Base-by-base conservation (phyloP, 1,140 invertebrate species). In the Megalonaias nervosa region DNA sequence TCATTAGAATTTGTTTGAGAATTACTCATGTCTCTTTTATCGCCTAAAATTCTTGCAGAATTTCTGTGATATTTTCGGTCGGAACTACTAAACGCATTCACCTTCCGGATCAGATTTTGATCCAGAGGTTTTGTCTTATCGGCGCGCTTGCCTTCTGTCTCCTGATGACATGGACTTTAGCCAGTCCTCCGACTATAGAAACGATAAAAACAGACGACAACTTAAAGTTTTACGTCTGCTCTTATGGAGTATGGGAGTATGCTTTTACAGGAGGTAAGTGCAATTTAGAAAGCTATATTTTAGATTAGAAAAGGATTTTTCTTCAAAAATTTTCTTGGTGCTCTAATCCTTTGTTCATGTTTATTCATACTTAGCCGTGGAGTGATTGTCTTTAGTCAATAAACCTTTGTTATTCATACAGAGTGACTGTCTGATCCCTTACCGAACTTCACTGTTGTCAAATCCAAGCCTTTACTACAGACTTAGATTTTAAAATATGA, bases 31-130 rank as follows among this genome's bases (percentile, higher is more conserved):
- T 9, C 38, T 48, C 38, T 48, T 48, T 48, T 48, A 31, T 48
- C 9, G 38, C 38, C 38, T 48, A 6, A 6, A 48, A 6, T 70
- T 81, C 71, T 91, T 92, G 5, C 90, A 97, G 96, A 84, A 97
- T 98, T 55, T 98, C 96, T 0, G 91, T 97, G 65, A 98, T 97
- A 19, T 98, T 97, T 91, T 94, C 96, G n/a, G 96, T 97, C 0
- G 97, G 97, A 88, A 97, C 96, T 31, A 95, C 96, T 0, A 96
- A 97, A 83, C 97, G 97, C 89, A 93, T 98, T 21, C 97, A 97
- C 85, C 91, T 98, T 38, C 97, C 97, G 2, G 97, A 98, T 90
- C 84, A 96, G 96, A 86, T 96, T 95, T 85, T 98, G 58, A 87
- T 98, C 23, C 96, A 97, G 84, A 96, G 97, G 95, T 95, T 98